Conservation (phyloP, 2,113 vertebrate genomes). For the Dromas ardeola region DNA sequence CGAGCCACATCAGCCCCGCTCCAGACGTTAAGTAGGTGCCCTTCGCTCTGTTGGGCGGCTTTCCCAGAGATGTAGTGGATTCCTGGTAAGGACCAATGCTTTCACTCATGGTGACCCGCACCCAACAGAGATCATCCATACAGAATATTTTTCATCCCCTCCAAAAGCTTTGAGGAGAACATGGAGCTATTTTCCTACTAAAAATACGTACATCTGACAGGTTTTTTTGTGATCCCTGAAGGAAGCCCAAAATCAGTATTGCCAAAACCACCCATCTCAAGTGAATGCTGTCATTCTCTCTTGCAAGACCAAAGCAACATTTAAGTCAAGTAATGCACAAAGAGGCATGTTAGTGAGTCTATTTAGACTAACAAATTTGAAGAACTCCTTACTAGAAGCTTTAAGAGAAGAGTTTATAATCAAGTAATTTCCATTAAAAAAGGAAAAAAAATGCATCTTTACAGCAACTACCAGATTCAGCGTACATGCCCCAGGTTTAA, state of each 20-base stretch:
- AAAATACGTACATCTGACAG: not conserved
- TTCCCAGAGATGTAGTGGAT: not conserved
- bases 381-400: not conserved
- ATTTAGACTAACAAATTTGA: not conserved
- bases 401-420: not conserved
- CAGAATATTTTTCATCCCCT: not conserved
- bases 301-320: not conserved
- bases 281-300: not conserved
- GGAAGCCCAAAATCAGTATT: not conserved
- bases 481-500: accelerated
- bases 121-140: not conserved
- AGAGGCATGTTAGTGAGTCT: not conserved
- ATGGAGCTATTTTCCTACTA: not conserved
- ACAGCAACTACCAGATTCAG: not conserved
- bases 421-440: not conserved
- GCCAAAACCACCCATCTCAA: not conserved
- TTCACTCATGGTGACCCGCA: not conserved
- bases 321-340: not conserved
- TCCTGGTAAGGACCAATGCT: not conserved
- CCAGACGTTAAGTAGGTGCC: not conserved
- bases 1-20: not conserved
- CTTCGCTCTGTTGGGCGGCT: not conserved
- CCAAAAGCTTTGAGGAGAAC: not conserved
- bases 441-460: not conserved
- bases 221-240: not conserved